A percentile compares a stretch with the other conserved stretches of the same genome.
Evolutionary conservation across 2,113 vertebrate genomes (phyloP).

Genomic region (Panthera tigris): DNA sequence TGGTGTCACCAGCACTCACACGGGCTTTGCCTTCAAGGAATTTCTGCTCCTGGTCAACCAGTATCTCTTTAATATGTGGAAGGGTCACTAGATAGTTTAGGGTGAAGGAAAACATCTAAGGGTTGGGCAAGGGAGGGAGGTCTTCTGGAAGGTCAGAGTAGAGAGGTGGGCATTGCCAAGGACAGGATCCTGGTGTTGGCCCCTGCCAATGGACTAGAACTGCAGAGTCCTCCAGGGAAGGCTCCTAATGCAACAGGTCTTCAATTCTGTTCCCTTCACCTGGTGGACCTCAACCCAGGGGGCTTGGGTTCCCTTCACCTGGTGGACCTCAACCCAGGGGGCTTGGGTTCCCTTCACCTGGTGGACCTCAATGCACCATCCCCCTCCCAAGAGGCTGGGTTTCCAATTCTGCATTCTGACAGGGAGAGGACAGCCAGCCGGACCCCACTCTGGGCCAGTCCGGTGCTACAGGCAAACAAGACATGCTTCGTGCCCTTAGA

Average conservation of each 20-base stretch:
- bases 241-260: neutral
- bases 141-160: neutral
- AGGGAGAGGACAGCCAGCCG: neutral
- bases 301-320: no score
- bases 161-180: neutral
- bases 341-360: no score
- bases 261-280: neutral
- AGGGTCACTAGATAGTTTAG: neutral
- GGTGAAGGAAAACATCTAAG: neutral
- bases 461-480: neutral
- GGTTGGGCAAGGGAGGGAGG: neutral
- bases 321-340: no score
- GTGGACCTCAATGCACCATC: neutral
- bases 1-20: neutral
- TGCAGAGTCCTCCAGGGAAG: neutral
- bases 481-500: neutral
- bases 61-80: neutral
- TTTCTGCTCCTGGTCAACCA: neutral
- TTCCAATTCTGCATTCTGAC: neutral
- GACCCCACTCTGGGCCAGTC: neutral
- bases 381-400: neutral
- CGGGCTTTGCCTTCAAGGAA: neutral
- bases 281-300: no score
- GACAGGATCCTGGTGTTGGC: fast-evolving
- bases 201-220: neutral